Evolutionary conservation across 1,140 invertebrate species (phyloP).

Genomic region (Apis laboriosa): DNA sequence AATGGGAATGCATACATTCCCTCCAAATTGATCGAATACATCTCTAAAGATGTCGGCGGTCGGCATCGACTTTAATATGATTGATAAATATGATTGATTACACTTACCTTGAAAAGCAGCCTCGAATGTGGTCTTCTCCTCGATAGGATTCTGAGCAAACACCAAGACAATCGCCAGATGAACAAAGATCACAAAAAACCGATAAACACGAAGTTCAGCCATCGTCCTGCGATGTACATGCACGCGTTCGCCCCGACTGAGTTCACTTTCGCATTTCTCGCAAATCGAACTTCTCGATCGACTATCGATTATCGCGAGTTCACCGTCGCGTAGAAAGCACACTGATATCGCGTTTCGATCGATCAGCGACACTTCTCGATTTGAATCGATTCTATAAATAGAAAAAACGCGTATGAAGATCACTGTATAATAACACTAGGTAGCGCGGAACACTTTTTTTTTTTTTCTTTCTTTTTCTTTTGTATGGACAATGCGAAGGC

Average conservation of each 20-base stretch:
- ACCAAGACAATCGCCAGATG: conserved; percentile 59
- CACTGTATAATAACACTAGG: conserved; percentile 20
- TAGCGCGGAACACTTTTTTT: conserved; percentile 3
- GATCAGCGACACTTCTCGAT: conserved; percentile 19
- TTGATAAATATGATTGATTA: neutral
- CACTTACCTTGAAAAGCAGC: conserved; percentile 83
- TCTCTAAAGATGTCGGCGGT: neutral
- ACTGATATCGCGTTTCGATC: conserved; percentile 9
- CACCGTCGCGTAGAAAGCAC: conserved; percentile 22
- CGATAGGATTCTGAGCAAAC: conserved; percentile 72
- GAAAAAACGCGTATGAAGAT: neutral
- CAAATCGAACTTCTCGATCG: conserved; percentile 18
- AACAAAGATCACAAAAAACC: conserved; percentile 72
- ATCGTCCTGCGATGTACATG: conserved; percentile 65
- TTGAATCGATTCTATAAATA: neutral
- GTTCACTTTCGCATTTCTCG: conserved; percentile 60
- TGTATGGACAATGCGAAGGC: neutral
- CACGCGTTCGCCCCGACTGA: conserved; percentile 44
- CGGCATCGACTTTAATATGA: neutral
- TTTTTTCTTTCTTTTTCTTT: neutral
- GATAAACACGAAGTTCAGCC: conserved; percentile 65
- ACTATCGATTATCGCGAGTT: conserved; percentile 17
- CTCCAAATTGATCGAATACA: neutral
- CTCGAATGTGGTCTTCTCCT: conserved; percentile 81
- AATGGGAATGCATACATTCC: neutral